phyloP scores from a whole-genome alignment of 2,888 invertebrate species.

The Cotesia congregata region DNA sequence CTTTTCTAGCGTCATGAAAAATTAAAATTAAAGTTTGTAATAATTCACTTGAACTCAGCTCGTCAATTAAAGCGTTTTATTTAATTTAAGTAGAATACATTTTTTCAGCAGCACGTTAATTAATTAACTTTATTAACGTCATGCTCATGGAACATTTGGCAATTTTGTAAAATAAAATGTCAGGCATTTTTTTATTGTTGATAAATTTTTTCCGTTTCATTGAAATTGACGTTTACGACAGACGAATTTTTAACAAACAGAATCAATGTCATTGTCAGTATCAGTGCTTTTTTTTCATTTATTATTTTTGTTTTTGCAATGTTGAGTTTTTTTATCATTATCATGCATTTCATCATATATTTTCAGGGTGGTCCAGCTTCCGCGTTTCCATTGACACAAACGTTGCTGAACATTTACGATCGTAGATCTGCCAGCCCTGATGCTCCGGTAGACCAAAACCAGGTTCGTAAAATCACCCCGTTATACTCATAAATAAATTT shows the following conservation, averaged over 20 bases:
- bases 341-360: background rate
- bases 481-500: background rate
- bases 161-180: too few relatives aligned
- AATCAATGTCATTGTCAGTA: background rate
- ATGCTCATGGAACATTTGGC: background rate
- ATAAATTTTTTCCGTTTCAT: background rate
- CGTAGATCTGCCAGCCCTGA: constrained; percentile 69
- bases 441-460: constrained; percentile 63
- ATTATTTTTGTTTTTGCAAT: too few relatives aligned
- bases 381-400: constrained; percentile 69
- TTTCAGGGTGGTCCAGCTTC: constrained; percentile 65
- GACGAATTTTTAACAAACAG: background rate
- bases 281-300: background rate
- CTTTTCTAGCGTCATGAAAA: background rate
- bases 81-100: background rate
- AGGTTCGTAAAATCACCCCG: constrained; percentile 60
- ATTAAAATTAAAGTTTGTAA: background rate
- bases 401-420: constrained; percentile 69
- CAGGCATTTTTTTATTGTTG: background rate
- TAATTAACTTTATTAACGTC: background rate
- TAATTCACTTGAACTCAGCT: background rate
- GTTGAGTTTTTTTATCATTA: background rate
- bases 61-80: background rate
- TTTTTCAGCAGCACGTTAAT: background rate
- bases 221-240: background rate